A percentile compares a stretch with the other conserved stretches of the same genome.
Evolutionary conservation across 53 echinoderm and acorn worm species (phyloP).

Genomic region (Henricia sp.): DNA sequence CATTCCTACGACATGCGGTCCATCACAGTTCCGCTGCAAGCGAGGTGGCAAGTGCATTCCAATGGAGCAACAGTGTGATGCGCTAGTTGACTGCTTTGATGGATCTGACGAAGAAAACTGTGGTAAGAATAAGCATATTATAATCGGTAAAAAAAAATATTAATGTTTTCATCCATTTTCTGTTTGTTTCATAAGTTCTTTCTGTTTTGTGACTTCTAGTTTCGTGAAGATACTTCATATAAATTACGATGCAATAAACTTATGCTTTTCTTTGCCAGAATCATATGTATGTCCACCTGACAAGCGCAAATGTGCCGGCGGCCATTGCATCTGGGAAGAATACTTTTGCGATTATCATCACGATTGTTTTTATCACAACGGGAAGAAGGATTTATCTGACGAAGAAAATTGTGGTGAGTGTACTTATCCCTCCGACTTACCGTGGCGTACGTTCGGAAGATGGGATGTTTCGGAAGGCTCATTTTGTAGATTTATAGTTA

Average conservation of each 20-base stretch:
- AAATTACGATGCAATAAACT: too few species aligned
- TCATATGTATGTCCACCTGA: neutral
- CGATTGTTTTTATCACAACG: constrained; percentile 71
- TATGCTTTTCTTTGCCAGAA: constrained; percentile 43
- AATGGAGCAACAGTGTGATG: constrained; percentile 40
- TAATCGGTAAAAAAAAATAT: neutral
- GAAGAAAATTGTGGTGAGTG: constrained; percentile 84
- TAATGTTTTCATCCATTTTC: neutral
- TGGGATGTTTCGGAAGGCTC: too few species aligned
- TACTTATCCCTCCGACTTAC: too few species aligned
- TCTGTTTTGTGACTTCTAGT: neutral
- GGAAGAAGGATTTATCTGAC: constrained; percentile 74
- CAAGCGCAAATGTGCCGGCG: constrained; percentile 68
- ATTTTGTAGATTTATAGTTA: too few species aligned
- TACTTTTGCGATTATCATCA: constrained; percentile 62
- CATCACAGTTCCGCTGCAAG: constrained; percentile 35
- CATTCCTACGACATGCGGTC: neutral
- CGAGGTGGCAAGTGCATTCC: constrained; percentile 35
- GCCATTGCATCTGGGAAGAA: constrained; percentile 68
- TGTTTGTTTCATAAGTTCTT: neutral
- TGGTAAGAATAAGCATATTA: constrained; percentile 56
- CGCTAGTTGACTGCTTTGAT: constrained; percentile 69
- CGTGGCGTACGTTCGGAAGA: too few species aligned
- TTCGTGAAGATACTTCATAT: too few species aligned
- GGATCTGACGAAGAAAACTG: constrained; percentile 79